These are phyloP conservation scores for Neomorphus geoffroyi DNA, from an alignment of 2,797 vertebrate genomes.

Conservation along the genomic window DNA sequence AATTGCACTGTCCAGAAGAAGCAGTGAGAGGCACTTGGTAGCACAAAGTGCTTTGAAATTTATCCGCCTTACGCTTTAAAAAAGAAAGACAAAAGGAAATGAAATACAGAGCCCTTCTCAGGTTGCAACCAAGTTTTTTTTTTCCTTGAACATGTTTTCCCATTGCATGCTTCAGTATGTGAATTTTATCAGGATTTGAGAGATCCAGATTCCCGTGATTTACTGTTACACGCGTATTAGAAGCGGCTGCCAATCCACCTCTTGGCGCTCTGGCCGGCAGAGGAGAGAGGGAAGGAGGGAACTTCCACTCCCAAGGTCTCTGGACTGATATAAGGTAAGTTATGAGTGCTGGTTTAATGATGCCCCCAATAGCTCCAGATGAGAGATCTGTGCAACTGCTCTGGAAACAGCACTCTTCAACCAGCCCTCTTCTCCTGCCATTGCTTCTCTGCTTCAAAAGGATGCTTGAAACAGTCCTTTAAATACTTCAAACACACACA, in stretches of 20 bases:
- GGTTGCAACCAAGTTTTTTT: neutral
- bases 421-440: neutral
- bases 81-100: neutral
- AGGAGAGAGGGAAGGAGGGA: neutral
- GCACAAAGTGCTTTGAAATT: too few species aligned
- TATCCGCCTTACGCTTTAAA: neutral
- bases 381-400: accelerated
- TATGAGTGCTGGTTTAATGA: neutral
- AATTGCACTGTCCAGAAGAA: neutral
- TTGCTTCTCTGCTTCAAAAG: neutral
- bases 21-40: neutral
- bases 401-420: neutral
- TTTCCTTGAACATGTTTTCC: too few species aligned
- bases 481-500: neutral
- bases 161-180: neutral
- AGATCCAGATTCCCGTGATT: neutral
- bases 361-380: neutral
- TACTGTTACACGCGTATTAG: neutral
- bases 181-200: neutral
- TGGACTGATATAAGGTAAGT: neutral
- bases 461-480: neutral
- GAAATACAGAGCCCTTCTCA: neutral
- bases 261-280: neutral
- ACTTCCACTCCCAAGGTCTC: neutral
- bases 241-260: neutral